Base-by-base conservation (phyloP, 2,113 vertebrate genomes). In the Malurus melanocephalus region DNA sequence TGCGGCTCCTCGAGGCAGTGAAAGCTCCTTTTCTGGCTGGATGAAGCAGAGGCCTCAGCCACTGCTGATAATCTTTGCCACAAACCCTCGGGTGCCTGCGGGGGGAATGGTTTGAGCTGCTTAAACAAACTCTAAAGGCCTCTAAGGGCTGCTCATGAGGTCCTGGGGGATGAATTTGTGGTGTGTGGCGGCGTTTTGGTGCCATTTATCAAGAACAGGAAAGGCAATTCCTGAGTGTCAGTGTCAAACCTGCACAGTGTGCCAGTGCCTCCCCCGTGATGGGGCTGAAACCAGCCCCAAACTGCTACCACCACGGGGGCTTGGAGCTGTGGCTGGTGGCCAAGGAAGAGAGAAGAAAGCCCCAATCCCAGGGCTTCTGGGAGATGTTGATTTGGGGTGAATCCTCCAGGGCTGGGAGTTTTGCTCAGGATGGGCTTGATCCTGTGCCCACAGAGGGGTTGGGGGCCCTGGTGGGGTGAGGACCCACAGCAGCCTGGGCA, bases 361-460 rank as follows among this genome's bases (percentile, higher is more conserved):
- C 15, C 13, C 5, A 4, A 17, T 32, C 16, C 55, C 33, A 24
- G 30, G 13, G 59, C 62, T n/a, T 40, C 3, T 40, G 64, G 38
- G 53, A 91, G 35, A 3, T 28, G 76, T 38, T 72, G 57, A 85
- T 46, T 10, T 68, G 59, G 48, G 66, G 32, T 24, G 7, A 68
- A 17, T 43, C 84, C 80, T 64, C 57, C 40, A 30, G 48, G 48
- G 11, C 46, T 59, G 26, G 11, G 57, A 53, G 51, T 45, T 55
- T 67, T 48, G 46, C 46, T 48, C 46, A 48, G 46, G 46, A 48
- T 46, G 46, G 46, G 46, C 46, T 80, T 15, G 15, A 27, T 79
- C 72, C 56, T 80, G 67, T 1, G 0, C 76, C 69, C 2, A 0
- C 1, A 11, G 33, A 49, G 33, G 27, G 16, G 4, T 46, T 0